Percentiles rank a stretch among this genome's conserved stretches.
Evolutionary conservation across 2,113 vertebrate genomes (phyloP).

Genomic region (Pterocles gutturalis): DNA sequence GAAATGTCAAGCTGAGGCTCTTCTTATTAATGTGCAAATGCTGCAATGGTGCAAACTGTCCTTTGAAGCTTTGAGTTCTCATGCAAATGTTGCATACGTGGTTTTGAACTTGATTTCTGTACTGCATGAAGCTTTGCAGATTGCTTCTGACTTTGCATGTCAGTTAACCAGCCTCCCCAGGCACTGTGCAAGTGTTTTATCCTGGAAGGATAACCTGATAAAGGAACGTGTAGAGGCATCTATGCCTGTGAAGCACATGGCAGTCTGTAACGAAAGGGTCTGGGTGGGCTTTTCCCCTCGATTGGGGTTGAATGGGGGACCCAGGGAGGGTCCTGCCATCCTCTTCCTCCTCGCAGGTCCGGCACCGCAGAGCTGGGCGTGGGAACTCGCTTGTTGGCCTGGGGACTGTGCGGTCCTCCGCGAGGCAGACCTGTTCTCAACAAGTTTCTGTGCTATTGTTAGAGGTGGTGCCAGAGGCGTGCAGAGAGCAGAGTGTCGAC

Average conservation of each 20-base stretch:
- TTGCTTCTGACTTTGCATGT: background rate
- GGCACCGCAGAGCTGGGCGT: accelerated
- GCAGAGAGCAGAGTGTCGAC: background rate
- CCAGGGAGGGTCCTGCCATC: background rate
- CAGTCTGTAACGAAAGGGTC: too few species aligned
- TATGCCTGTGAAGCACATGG: accelerated
- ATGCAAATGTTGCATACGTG: background rate
- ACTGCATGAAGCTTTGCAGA: background rate
- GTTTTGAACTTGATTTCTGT: background rate
- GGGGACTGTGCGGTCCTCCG: background rate
- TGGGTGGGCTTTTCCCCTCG: background rate
- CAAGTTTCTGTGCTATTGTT: background rate
- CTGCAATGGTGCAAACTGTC: background rate
- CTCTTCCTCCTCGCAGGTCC: background rate
- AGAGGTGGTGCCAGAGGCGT: background rate
- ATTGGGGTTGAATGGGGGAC: background rate
- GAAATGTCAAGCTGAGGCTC: background rate
- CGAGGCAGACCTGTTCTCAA: background rate
- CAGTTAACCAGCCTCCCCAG: background rate
- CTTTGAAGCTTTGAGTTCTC: conserved; percentile 42
- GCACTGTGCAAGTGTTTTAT: background rate
- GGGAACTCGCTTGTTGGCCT: accelerated
- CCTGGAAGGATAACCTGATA: accelerated
- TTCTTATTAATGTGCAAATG: background rate
- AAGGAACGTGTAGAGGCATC: accelerated